These are phyloP conservation scores for Torymus auratus DNA, from an alignment of 2,888 invertebrate genomes.

Conservation along the genomic window DNA sequence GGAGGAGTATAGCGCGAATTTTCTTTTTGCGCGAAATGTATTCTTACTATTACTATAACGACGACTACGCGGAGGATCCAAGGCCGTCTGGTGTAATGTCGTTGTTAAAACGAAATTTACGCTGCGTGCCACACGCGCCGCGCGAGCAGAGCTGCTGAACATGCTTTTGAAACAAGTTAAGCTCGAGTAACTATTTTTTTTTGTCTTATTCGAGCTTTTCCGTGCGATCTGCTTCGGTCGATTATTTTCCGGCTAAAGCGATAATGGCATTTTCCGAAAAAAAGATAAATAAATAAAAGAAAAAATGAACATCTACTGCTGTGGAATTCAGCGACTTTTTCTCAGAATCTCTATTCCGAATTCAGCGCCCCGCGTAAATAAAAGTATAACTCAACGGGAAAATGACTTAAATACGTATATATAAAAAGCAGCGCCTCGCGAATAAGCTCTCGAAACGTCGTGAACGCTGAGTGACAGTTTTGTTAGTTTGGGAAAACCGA, in stretches of 20 bases:
- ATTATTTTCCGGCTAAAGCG: conserved; percentile 5
- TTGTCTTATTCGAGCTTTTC: not conserved
- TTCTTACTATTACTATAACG: conserved; percentile 27
- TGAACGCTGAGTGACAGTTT: too few species aligned
- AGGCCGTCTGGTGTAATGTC: not conserved
- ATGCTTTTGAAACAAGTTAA: conserved; percentile 29
- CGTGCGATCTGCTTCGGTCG: not conserved
- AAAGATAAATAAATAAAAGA: too few species aligned
- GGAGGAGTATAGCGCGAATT: conserved; percentile 14
- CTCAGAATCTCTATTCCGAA: too few species aligned
- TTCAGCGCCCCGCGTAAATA: too few species aligned
- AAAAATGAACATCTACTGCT: too few species aligned
- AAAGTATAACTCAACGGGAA: too few species aligned
- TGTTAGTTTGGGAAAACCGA: too few species aligned
- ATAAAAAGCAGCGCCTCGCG: too few species aligned
- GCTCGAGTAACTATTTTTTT: conserved; percentile 5
- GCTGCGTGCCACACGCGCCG: not conserved
- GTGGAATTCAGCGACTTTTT: too few species aligned
- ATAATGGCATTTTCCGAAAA: not conserved
- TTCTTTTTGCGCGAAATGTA: conserved; percentile 23
- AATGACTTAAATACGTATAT: too few species aligned
- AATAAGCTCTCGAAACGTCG: too few species aligned
- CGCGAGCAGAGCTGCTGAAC: conserved; percentile 4
- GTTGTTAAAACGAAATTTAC: conserved; percentile 40
- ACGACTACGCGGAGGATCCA: not conserved